These are phyloP conservation scores for Zosterops lateralis DNA, from an alignment of 2,113 vertebrate species.

Conservation along the genomic window DNA sequence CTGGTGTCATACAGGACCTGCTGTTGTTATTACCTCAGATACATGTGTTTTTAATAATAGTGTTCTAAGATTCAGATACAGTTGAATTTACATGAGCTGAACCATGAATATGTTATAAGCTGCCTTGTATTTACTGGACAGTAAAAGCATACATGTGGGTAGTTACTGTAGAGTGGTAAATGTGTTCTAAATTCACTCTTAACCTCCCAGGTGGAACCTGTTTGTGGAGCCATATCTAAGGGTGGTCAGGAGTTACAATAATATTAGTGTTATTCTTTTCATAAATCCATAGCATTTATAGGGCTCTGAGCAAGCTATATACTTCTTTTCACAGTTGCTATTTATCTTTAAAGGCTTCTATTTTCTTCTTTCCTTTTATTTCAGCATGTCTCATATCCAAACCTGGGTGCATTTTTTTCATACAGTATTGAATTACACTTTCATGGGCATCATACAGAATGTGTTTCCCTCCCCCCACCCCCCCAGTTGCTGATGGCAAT, in stretches of 20 bases:
- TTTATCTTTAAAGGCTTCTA: neutral
- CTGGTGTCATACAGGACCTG: neutral
- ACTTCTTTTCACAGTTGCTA: neutral
- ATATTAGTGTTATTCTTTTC: neutral
- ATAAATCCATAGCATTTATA: neutral
- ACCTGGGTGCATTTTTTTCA: neutral
- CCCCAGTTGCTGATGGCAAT: rapidly evolving
- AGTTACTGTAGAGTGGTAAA: neutral
- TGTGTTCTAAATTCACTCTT: neutral
- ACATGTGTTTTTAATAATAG: conserved; percentile 49
- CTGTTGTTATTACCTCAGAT: neutral
- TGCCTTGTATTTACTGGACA: neutral
- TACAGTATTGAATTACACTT: neutral
- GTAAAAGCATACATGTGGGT: neutral
- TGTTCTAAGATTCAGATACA: conserved; percentile 28
- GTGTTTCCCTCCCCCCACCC: rapidly evolving
- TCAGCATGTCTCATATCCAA: neutral
- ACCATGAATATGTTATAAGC: neutral
- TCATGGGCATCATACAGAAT: neutral
- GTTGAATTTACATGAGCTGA: neutral
- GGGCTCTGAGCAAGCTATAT: neutral
- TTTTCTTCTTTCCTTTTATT: neutral
- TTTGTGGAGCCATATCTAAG: neutral
- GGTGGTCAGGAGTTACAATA: neutral
- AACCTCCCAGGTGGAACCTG: neutral